These are phyloP conservation scores for Eumacrocentrus americanus DNA, from an alignment of 2,888 invertebrate species.

Conservation along the genomic window DNA sequence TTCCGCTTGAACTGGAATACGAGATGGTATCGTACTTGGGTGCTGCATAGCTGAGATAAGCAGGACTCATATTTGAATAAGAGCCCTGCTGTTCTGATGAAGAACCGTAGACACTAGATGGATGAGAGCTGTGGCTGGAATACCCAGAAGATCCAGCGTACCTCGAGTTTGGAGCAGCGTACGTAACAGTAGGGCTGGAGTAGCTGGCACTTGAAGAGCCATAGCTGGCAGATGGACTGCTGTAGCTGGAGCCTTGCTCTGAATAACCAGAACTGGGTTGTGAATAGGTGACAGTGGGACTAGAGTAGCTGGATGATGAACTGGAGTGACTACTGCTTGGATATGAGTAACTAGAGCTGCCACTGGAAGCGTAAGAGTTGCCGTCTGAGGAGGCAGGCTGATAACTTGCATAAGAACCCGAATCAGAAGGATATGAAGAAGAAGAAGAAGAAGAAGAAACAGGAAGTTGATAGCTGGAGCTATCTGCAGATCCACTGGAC, in stretches of 20 bases:
- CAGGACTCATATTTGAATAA: conserved; percentile 48
- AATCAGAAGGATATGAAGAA: conserved; percentile 30
- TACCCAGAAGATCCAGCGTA: conserved; percentile 31
- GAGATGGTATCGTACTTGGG: conserved; percentile 58
- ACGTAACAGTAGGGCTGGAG: conserved; percentile 27
- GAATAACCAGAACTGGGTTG: conserved; percentile 27
- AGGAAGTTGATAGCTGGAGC: conserved; percentile 49
- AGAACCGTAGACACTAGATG: conserved; percentile 42
- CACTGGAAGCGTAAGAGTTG: conserved; percentile 33
- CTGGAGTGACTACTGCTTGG: conserved; percentile 26
- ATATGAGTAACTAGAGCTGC: conserved; percentile 26
- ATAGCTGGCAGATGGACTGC: conserved; percentile 32
- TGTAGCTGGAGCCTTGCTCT: conserved; percentile 33
- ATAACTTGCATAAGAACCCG: conserved; percentile 40
- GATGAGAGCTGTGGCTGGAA: conserved; percentile 41
- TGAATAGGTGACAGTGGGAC: conserved; percentile 27
- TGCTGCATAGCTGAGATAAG: conserved; percentile 47
- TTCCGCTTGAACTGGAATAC: conserved; percentile 52
- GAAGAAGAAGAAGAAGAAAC: conserved; percentile 34
- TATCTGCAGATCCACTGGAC: conserved; percentile 45
- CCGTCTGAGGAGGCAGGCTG: conserved; percentile 47
- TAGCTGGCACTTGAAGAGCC: conserved; percentile 26
- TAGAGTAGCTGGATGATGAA: conserved; percentile 30
- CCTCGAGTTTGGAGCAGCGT: conserved; percentile 28
- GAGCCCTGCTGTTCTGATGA: conserved; percentile 45